These are phyloP conservation scores for Kradibia gibbosae DNA, from an alignment of 1,140 invertebrate genomes.

Conservation along the genomic window DNA sequence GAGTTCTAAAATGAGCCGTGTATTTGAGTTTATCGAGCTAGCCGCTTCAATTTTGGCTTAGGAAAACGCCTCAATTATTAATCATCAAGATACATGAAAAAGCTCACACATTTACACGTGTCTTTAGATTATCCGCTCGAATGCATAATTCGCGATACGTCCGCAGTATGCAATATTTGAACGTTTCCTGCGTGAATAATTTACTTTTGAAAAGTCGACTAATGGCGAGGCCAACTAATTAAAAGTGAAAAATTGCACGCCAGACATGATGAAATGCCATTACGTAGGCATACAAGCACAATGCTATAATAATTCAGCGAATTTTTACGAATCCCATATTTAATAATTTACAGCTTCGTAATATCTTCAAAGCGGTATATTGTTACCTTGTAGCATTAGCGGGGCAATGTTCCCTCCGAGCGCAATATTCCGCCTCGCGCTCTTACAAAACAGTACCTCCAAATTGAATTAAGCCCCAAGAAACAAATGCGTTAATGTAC, in stretches of 20 bases:
- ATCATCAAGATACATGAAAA: neutral
- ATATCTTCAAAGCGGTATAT: neutral
- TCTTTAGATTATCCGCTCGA: neutral
- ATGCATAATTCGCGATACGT: neutral
- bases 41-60: neutral
- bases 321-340: neutral
- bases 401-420: neutral
- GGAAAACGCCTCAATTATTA: neutral
- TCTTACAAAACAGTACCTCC: too few species aligned
- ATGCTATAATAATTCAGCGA: neutral
- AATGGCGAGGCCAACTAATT: neutral
- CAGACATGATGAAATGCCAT: neutral
- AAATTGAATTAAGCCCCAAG: too few species aligned
- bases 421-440: too few species aligned
- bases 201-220: conserved; percentile 1
- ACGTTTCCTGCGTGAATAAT: neutral
- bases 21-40: neutral
- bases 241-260: conserved; percentile 8
- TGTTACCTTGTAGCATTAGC: neutral
- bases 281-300: neutral
- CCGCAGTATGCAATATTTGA: neutral
- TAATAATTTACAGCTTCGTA: neutral
- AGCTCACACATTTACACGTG: too few species aligned
- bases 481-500: too few species aligned
- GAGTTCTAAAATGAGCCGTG: neutral